These are phyloP conservation scores for Ornithoptera alexandrae DNA, from an alignment of 2,888 invertebrate genomes.

Conservation along the genomic window DNA sequence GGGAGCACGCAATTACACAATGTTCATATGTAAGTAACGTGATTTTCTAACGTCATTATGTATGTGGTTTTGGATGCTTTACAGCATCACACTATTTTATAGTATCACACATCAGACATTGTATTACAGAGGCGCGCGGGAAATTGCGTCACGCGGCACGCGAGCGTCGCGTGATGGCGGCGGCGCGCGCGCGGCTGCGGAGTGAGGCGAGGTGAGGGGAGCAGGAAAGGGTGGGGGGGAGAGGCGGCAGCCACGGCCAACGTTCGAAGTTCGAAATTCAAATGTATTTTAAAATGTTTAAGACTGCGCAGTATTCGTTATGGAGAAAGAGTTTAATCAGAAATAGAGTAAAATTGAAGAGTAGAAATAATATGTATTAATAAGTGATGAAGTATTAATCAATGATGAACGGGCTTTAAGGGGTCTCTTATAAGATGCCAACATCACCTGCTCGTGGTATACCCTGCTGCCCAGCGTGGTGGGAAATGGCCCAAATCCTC, in stretches of 20 bases:
- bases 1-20: not conserved
- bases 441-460: too few relatives aligned
- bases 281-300: not conserved
- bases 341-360: too few relatives aligned
- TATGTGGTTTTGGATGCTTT: conserved; percentile 3
- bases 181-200: conserved; percentile 2
- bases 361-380: too few relatives aligned
- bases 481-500: too few relatives aligned
- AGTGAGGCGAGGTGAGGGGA: too few relatives aligned
- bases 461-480: too few relatives aligned
- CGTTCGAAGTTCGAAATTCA: conserved; percentile 6
- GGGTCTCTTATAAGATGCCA: too few relatives aligned
- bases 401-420: too few relatives aligned
- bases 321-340: too few relatives aligned
- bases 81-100: not conserved
- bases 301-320: too few relatives aligned
- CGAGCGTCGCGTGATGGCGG: conserved; percentile 22
- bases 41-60: conserved; percentile 12
- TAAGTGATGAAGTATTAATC: too few relatives aligned
- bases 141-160: conserved; percentile 27
- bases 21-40: not conserved
- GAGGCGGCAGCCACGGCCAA: not conserved
- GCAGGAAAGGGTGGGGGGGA: not conserved
- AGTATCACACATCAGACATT: too few relatives aligned
- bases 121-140: conserved; percentile 13